Evolutionary conservation across 2,888 invertebrate species (phyloP), one percentile per base, ranked within the genome.

Genomic region (Mystacides longicornis): DNA sequence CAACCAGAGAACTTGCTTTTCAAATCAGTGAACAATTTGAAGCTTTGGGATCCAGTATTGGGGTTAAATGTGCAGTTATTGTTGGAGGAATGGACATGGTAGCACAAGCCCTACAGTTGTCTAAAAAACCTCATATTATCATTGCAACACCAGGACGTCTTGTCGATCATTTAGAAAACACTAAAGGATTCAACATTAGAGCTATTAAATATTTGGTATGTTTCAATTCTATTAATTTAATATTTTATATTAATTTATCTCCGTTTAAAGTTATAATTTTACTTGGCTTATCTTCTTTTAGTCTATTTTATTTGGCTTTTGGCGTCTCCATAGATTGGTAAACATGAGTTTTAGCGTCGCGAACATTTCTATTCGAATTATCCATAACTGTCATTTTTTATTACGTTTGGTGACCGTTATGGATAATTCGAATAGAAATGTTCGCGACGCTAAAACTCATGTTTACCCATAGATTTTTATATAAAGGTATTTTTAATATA

Each of bases 1-100:
- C 99, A 0, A 99, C 99, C 0, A 82, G 99, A 71, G 99, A 99
- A 73, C 76, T 99, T 65, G 99, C 99, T 2, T 95, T 95, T 70
- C 99, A 99, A 73, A 99, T 99, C 67, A 89, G 93, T 0, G 98
- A 99, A 73, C 99, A 99, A 68, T 94, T 99, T 77, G 93, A 96
- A 71, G 98, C 98, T 2, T 77, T 99, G 58, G 98, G 92, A 54
- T 81, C 90, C 14, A 82, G 85, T 59, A 93, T 99, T 68, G 97
- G 97, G 37, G 89, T 99, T 1, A 93, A 94, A 78, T 92, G 91
- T 73, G 93, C 87, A 52, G 97, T 98, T 0, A 88, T 99, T 66
- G 98, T 99, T 2, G 99, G 99, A 48, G 99, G 99, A 1, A 94
- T 98, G 84, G 98, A 99, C 68, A 97, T 97, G 94, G 89, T 93